These are phyloP conservation scores for Erebia ligea DNA, from an alignment of 2,888 invertebrate genomes.

Conservation along the genomic window DNA sequence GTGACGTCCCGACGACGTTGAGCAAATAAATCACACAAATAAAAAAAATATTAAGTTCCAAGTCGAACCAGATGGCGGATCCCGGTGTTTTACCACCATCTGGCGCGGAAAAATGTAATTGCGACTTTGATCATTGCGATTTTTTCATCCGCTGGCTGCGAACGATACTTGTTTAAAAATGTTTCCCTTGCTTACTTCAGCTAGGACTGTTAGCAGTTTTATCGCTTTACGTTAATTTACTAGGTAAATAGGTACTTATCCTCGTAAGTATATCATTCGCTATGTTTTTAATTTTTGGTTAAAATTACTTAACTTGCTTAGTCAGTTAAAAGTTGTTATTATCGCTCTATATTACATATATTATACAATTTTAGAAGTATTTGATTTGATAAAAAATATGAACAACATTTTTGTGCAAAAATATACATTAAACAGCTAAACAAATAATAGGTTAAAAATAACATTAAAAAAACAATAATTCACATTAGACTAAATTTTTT, in stretches of 20 bases:
- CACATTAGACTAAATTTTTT: constrained; percentile 32
- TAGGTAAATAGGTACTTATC: too few species aligned
- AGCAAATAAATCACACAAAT: constrained; percentile 61
- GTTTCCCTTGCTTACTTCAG: neutral
- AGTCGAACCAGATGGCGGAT: constrained; percentile 55
- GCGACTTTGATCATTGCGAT: constrained; percentile 36
- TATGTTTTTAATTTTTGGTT: too few species aligned
- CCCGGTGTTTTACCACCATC: constrained; percentile 50
- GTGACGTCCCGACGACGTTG: constrained; percentile 55
- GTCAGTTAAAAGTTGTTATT: too few species aligned
- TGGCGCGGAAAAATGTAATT: constrained; percentile 48
- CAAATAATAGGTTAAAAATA: too few species aligned
- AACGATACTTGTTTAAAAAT: neutral
- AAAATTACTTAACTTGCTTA: too few species aligned
- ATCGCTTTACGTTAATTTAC: neutral
- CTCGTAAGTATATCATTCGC: too few species aligned
- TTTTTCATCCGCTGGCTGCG: constrained; percentile 22
- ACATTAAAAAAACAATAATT: neutral
- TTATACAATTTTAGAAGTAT: too few species aligned
- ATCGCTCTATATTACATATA: too few species aligned
- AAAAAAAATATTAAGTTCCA: constrained; percentile 45
- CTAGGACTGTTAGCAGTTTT: neutral
- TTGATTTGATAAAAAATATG: too few species aligned
- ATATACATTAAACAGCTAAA: neutral
- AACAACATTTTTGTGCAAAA: too few species aligned